Evolutionary conservation across 2,797 vertebrate genomes (phyloP), one percentile per base, ranked within the genome.

Genomic region (Chlorospingus flavigularis): DNA sequence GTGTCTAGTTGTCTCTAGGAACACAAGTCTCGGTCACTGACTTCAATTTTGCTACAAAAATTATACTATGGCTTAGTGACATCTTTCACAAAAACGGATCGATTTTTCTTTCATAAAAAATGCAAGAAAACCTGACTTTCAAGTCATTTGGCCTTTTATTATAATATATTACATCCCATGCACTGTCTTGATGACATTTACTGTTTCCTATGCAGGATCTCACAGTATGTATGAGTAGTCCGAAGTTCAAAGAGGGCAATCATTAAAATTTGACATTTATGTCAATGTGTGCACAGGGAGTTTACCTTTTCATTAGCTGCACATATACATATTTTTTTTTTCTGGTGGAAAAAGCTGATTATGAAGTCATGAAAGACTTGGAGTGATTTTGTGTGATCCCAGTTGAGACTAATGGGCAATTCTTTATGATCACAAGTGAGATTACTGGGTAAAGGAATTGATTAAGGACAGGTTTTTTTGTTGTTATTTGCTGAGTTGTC

Each of bases 251-350:
- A 96, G 92, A 82, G 62, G 71, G 80, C 78, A 95, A 87, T 96
- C 95, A 97, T 96, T 97, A 95, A 95, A 96, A 96, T 94, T 62
- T 97, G 97, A 96, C 95, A 96, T 97, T 97, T 97, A 96, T 96
- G 91, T 90, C 96, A 92, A 71, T 75, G 86, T 88, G 91, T 90
- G 90, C 78, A 93, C 62, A 92, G 85, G 61, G 74, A 96, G 86
- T 97, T 95, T 97, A 94, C 95, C 93, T 95, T 97, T 92, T 93
- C 93, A 95, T 97, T 96, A 91, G 57, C 86, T 81, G 77, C 58
- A 54, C 48, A 83, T 88, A 57, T 60, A 18, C 24, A 55, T 55
- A 54, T 55, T 88, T 54, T 91, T 77, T 86, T 71, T 86, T 90
- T 31, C 50, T 37, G 11, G 13, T 63, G 31, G 55, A 85, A 92